Evolutionary conservation across 2,113 vertebrate species (phyloP).

Genomic region (Diadophis punctatus): DNA sequence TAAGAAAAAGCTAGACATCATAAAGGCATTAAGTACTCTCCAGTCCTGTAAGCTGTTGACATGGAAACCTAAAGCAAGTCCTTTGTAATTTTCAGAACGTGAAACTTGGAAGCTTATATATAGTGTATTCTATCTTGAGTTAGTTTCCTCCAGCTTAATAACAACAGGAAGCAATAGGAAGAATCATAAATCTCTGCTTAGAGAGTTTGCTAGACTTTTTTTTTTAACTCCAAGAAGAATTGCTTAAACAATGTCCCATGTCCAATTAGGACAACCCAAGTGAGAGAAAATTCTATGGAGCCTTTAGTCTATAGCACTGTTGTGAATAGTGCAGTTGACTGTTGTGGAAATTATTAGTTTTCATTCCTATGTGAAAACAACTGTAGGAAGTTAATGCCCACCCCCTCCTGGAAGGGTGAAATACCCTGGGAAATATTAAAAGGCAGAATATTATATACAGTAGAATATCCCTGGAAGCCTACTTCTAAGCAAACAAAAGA

Average conservation of each 20-base stretch:
- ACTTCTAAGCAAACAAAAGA: too few relatives aligned
- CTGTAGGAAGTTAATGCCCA: too few relatives aligned
- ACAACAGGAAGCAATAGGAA: constrained; percentile 23
- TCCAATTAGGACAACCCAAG: not conserved
- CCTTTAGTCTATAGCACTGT: not conserved
- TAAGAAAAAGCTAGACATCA: constrained; percentile 6
- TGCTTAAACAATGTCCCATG: constrained; percentile 9
- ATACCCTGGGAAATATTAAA: too few relatives aligned
- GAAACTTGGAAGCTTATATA: not conserved
- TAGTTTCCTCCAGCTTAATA: not conserved
- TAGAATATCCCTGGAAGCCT: too few relatives aligned
- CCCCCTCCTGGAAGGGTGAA: too few relatives aligned
- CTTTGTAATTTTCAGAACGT: not conserved
- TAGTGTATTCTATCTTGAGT: not conserved
- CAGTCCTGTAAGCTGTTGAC: not conserved
- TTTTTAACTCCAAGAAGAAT: not conserved
- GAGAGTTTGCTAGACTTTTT: not conserved
- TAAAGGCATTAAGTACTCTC: constrained; percentile 11
- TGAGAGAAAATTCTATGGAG: constrained; percentile 14
- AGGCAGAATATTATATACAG: too few relatives aligned
- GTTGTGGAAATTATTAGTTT: not conserved
- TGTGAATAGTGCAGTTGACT: not conserved
- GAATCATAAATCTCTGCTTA: not conserved
- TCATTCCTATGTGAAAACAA: not conserved
- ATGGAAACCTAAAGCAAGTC: constrained; percentile 38